Evolutionary conservation across 2,797 vertebrate species (phyloP), one percentile per base, ranked within the genome.

Genomic region (Poeciliopsis presidionis): DNA sequence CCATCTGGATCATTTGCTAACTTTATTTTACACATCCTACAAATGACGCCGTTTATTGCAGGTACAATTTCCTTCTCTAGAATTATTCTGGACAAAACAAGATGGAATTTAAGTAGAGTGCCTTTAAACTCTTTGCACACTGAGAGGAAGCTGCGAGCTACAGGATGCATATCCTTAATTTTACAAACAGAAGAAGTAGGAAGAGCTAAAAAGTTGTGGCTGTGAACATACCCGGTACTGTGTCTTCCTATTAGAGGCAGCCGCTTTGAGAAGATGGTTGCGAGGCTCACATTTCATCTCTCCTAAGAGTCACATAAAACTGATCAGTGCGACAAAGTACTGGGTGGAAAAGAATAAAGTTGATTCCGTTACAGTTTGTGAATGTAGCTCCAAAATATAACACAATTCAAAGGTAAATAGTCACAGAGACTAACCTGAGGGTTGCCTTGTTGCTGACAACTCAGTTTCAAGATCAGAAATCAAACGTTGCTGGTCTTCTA

Each of bases 401-500:
- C 43, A 30, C n/a, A 47, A 22, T 25, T 30, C 49, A 53, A 36
- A 73, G 36, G 25, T 43, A 69, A 22, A 36, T 3, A 2, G 51
- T 8, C 22, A 45, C 13, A 30, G 13, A 74, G 39, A 94, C 94
- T 87, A 72, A 96, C 96, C 96, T 95, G 94, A 51, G 74, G 86
- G 82, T 74, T 91, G 91, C 74, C 91, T 94, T 22, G 88, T 75
- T 74, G 89, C 81, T 55, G 90, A 93, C 84, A 96, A 90, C 84
- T 95, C 94, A 73, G 94, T 90, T 91, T 95, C 90, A 43, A 99
- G 95, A 88, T 95, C 92, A 85, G 93, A 90, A 94, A 98, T 98
- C 87, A 95, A 73, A 87, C 90, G 94, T 87, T 97, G 96, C 90
- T 99, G 97, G 91, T 96, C 94, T 77, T 96, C 96, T 90, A 99